Evolutionary conservation across 2,797 vertebrate genomes (phyloP).

Genomic region (Pantherophis vulpinus): DNA sequence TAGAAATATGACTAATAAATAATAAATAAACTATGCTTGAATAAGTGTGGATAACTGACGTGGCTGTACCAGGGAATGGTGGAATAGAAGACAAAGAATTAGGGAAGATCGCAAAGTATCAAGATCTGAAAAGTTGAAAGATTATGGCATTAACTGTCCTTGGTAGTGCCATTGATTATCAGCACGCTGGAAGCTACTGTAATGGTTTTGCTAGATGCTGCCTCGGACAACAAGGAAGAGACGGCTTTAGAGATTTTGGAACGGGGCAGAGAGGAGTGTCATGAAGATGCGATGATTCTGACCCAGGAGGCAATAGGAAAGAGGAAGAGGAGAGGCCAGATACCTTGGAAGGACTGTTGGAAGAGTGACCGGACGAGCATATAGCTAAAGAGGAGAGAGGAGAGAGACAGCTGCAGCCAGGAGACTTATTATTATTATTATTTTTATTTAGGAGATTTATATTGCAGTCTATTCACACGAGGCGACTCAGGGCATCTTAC

Average conservation of each 20-base stretch:
- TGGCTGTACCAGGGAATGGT: neutral
- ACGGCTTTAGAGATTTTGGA: neutral
- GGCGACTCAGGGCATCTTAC: too few relatives aligned
- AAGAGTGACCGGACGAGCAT: neutral
- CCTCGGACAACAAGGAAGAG: neutral
- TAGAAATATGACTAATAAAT: too few relatives aligned
- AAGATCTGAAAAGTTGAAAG: neutral
- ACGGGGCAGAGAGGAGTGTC: neutral
- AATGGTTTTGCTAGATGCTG: neutral
- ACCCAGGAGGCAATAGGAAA: neutral
- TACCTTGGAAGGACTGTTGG: neutral
- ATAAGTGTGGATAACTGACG: neutral
- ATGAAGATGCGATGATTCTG: neutral
- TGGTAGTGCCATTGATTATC: neutral
- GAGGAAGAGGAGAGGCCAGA: neutral
- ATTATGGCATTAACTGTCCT: neutral
- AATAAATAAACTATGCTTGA: too few relatives aligned
- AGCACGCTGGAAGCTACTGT: neutral
- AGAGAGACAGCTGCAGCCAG: neutral
- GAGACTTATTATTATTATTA: neutral
- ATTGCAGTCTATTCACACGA: too few relatives aligned
- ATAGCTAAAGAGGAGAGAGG: neutral
- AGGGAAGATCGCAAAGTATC: neutral
- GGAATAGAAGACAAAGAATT: neutral
- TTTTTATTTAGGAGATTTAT: too few relatives aligned